A percentile compares a stretch with the other conserved stretches of the same genome.
These are phyloP conservation scores for Hypomecis atomaria DNA, from an alignment of 2,888 invertebrate species.

Conservation along the genomic window DNA sequence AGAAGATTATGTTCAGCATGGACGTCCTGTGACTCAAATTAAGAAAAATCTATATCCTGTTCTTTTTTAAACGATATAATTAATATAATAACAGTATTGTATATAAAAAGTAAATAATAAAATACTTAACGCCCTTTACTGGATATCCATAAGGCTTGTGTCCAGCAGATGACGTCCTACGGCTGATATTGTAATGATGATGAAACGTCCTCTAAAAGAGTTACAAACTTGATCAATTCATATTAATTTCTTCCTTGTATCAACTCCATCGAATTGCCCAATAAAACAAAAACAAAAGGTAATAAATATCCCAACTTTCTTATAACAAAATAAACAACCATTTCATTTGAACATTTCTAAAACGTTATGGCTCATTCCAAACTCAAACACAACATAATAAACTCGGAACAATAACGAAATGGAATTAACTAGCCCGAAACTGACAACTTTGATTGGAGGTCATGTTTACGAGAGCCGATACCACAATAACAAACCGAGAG, in stretches of 20 bases:
- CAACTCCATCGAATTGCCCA: slow-evolving; percentile 20
- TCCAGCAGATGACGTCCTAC: too few relatives aligned
- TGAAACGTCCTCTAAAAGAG: too few relatives aligned
- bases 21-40: too few relatives aligned
- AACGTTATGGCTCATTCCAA: slow-evolving; percentile 18
- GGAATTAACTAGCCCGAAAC: slow-evolving; percentile 38
- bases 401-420: slow-evolving; percentile 30
- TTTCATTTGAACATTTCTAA: slow-evolving; percentile 16
- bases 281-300: slow-evolving; percentile 4
- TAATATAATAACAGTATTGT: too few relatives aligned
- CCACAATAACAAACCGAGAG: slow-evolving; percentile 56
- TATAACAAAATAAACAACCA: slow-evolving; percentile 6
- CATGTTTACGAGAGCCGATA: slow-evolving; percentile 53
- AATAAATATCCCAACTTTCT: not conserved
- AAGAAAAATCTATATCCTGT: too few relatives aligned
- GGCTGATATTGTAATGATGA: too few relatives aligned
- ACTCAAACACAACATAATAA: slow-evolving; percentile 27
- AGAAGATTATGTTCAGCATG: too few relatives aligned
- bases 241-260: not conserved
- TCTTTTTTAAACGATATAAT: too few relatives aligned
- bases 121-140: too few relatives aligned
- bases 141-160: too few relatives aligned
- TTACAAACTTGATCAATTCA: not conserved
- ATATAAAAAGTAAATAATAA: too few relatives aligned
- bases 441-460: slow-evolving; percentile 40